Percentiles rank a stretch among this genome's conserved stretches.
These are phyloP conservation scores for Helicoverpa zea DNA, from an alignment of 1,140 invertebrate genomes.

Conservation along the genomic window DNA sequence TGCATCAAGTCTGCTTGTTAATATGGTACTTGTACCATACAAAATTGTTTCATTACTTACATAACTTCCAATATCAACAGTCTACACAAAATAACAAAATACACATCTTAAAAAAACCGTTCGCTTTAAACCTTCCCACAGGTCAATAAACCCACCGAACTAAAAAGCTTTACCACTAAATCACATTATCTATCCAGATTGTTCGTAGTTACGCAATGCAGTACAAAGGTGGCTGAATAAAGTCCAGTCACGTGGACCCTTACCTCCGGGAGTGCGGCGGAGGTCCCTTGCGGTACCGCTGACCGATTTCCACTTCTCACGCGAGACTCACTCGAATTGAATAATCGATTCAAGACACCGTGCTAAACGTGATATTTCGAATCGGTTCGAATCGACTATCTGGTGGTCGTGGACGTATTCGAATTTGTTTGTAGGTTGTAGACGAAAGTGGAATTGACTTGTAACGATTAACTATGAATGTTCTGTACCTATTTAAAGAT, in stretches of 20 bases:
- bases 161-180: conserved; percentile 14
- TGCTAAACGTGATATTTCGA: conserved; percentile 46
- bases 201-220: conserved; percentile 14
- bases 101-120: background rate
- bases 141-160: background rate
- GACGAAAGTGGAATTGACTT: no score
- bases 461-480: no score
- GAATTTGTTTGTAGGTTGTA: no score
- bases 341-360: conserved; percentile 69
- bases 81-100: background rate
- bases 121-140: background rate
- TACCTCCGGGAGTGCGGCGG: conserved; percentile 50
- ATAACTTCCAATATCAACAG: no score
- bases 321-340: conserved; percentile 73
- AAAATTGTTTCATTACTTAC: no score
- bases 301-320: conserved; percentile 70
- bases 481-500: no score
- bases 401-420: background rate
- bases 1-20: no score
- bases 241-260: conserved; percentile 67
- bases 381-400: conserved; percentile 38
- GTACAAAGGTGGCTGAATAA: conserved; percentile 55
- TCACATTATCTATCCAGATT: conserved; percentile 43
- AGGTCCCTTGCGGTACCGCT: conserved; percentile 60
- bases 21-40: no score